Percentiles rank a stretch among this genome's conserved stretches.
phyloP scores from a whole-genome alignment of 2,797 vertebrate species.

The Clarias laeviceps region DNA sequence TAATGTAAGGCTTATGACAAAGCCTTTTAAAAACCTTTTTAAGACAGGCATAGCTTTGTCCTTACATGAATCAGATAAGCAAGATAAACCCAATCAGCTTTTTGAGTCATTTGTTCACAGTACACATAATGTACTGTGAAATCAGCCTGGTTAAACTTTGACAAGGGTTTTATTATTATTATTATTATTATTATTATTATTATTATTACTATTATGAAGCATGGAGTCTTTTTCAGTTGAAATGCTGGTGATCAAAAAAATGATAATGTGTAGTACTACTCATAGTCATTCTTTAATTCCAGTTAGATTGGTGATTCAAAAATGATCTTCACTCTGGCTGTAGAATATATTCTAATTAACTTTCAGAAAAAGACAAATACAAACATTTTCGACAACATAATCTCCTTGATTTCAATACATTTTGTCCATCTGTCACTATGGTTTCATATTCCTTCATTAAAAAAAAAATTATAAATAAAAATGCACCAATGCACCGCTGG shows the following conservation, averaged over 20 bases:
- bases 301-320: background rate
- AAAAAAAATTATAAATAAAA: too few species aligned
- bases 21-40: background rate
- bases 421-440: too few species aligned
- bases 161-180: background rate
- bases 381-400: too few species aligned
- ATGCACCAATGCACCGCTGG: too few species aligned
- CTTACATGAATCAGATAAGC: background rate
- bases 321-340: too few species aligned
- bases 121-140: background rate
- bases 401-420: too few species aligned
- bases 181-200: too few species aligned
- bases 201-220: too few species aligned
- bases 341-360: too few species aligned
- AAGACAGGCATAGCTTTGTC: background rate
- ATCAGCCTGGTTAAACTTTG: background rate
- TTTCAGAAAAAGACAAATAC: too few species aligned
- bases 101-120: background rate
- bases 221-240: background rate
- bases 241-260: background rate
- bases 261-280: background rate
- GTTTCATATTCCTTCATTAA: too few species aligned
- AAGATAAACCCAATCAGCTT: background rate
- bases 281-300: background rate
- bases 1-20: background rate